A percentile compares a stretch with the other conserved stretches of the same genome.
Evolutionary conservation across 2,113 vertebrate species (phyloP).

Genomic region (Cyanoderma ruficeps): DNA sequence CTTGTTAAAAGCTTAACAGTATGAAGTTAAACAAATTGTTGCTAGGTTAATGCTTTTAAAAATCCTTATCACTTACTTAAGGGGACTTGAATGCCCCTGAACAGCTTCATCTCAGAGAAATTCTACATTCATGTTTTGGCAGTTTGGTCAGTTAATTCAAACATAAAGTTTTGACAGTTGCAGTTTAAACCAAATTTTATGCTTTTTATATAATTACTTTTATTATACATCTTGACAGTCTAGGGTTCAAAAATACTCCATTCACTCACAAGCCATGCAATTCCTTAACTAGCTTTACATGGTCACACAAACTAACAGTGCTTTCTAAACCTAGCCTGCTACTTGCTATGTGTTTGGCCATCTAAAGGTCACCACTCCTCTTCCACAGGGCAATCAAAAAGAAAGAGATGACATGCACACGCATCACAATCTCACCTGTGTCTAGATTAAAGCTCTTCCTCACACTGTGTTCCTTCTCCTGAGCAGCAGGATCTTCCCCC

Average conservation of each 20-base stretch:
- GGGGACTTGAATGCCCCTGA: not conserved
- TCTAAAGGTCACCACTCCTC: not conserved
- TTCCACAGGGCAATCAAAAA: not conserved
- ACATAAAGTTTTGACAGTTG: not conserved
- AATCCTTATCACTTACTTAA: not conserved
- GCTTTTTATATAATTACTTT: not conserved
- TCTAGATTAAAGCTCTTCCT: slow-evolving; percentile 74
- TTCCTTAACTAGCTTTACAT: not conserved
- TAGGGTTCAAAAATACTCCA: not conserved
- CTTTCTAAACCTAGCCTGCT: not conserved
- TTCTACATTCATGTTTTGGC: not conserved
- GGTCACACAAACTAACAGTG: not conserved
- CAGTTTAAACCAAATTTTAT: not conserved
- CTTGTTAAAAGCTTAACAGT: not conserved
- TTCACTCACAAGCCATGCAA: not conserved
- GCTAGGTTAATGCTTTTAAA: not conserved
- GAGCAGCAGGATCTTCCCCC: slow-evolving; percentile 67
- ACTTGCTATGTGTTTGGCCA: not conserved
- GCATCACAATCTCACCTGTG: slow-evolving; percentile 66
- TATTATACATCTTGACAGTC: not conserved
- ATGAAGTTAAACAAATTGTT: not conserved
- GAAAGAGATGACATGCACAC: not conserved
- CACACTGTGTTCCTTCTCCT: slow-evolving; percentile 75
- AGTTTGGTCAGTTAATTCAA: not conserved
- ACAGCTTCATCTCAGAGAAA: not conserved